Evolutionary conservation across 2,888 invertebrate genomes (phyloP).

Genomic region (Rhimphoctona megacephalus): DNA sequence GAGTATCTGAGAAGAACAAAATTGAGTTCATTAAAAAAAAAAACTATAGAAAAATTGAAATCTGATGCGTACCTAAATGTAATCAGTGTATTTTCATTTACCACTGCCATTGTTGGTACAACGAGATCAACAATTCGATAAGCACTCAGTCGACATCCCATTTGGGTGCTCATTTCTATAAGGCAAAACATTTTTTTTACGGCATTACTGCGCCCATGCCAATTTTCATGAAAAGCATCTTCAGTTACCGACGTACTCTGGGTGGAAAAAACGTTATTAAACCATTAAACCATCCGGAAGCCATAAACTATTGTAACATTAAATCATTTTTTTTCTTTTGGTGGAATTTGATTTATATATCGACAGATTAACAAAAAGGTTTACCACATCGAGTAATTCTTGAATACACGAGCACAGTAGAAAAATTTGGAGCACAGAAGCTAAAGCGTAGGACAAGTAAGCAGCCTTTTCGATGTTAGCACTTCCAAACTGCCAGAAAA

Average conservation of each 20-base stretch:
- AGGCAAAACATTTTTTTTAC: conserved; percentile 57
- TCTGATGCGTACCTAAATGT: neutral
- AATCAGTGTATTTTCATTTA: neutral
- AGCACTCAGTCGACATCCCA: conserved; percentile 70
- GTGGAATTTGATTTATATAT: neutral
- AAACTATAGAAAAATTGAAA: neutral
- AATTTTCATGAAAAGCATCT: conserved; percentile 70
- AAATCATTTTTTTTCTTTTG: neutral
- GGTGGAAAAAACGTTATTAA: neutral
- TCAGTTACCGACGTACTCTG: conserved; percentile 72
- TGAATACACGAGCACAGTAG: conserved; percentile 74
- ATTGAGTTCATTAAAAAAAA: neutral
- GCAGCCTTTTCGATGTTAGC: conserved; percentile 55
- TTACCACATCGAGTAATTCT: conserved; percentile 74
- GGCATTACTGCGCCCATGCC: conserved; percentile 59
- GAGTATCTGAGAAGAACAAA: conserved; percentile 29
- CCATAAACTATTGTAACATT: no score
- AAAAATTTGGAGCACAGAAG: conserved; percentile 71
- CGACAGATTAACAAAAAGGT: neutral
- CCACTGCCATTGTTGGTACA: conserved; percentile 70
- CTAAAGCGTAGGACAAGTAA: conserved; percentile 62
- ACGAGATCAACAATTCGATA: conserved; percentile 70
- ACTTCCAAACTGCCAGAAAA: neutral
- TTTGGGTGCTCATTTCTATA: conserved; percentile 66
- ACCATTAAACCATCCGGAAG: no score